Evolutionary conservation across 1,140 invertebrate species (phyloP).

Genomic region (Tetramorium simillimum): DNA sequence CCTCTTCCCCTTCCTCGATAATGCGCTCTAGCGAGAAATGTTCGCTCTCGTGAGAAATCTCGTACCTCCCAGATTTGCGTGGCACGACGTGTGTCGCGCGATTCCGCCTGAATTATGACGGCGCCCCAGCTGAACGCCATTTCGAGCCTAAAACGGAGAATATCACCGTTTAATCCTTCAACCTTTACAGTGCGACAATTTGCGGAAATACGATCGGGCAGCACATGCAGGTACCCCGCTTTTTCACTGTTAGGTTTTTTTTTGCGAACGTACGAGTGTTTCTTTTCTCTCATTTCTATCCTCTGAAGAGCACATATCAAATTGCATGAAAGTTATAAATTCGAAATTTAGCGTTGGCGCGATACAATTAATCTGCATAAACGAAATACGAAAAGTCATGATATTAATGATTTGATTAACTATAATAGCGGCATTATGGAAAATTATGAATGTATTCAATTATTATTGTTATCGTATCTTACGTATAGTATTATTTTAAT

Average conservation of each 20-base stretch:
- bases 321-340: not conserved
- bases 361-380: not conserved
- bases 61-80: constrained; percentile 1
- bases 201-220: not conserved
- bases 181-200: constrained; percentile 5
- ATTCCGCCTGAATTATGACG: constrained; percentile 34
- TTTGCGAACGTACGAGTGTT: not conserved
- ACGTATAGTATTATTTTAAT: not conserved
- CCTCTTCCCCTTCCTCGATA: not conserved
- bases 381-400: not conserved
- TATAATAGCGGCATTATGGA: no score
- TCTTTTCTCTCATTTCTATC: not conserved
- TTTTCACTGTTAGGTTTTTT: not conserved
- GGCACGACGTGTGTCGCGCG: constrained; percentile 16
- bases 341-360: not conserved
- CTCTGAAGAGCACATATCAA: not conserved
- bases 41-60: constrained; percentile 39
- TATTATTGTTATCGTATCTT: not conserved
- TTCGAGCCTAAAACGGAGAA: not conserved
- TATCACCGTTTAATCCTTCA: constrained; percentile 39
- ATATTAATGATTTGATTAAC: not conserved
- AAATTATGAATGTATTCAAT: not conserved
- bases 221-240: constrained; percentile 15
- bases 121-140: not conserved
- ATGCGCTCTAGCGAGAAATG: constrained; percentile 38